These are phyloP conservation scores for Gasterosteus nipponicus DNA, from an alignment of 2,113 vertebrate genomes.

Conservation along the genomic window DNA sequence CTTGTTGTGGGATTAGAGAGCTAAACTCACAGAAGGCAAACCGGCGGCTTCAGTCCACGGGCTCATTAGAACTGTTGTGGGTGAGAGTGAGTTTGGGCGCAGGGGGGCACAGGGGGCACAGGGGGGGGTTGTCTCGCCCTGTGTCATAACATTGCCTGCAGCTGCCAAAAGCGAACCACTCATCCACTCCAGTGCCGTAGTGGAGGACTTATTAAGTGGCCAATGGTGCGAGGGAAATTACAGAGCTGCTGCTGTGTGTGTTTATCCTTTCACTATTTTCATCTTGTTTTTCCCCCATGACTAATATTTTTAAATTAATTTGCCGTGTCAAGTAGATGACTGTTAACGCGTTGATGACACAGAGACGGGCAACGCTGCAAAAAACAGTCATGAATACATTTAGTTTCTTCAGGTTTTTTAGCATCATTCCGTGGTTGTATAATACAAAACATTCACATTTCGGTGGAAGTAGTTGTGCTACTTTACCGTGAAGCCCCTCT, in stretches of 20 bases:
- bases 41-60: slow-evolving; percentile 33
- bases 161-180: slow-evolving; percentile 50
- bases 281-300: neutral
- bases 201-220: slow-evolving; percentile 47
- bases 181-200: slow-evolving; percentile 41
- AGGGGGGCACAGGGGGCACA: neutral
- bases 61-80: slow-evolving; percentile 38
- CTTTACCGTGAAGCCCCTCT: neutral
- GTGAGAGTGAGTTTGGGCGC: slow-evolving; percentile 11
- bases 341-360: slow-evolving; percentile 4
- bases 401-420: too few species aligned
- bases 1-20: slow-evolving; percentile 15
- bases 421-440: neutral
- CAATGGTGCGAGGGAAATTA: slow-evolving; percentile 26
- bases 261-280: neutral
- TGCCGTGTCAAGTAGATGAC: neutral
- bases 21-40: slow-evolving; percentile 33
- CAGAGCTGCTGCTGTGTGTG: slow-evolving; percentile 11
- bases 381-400: neutral
- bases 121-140: slow-evolving; percentile 10
- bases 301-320: slow-evolving; percentile 8
- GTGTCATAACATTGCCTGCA: slow-evolving; percentile 31
- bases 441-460: neutral
- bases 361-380: neutral
- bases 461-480: neutral